Evolutionary conservation across 1,140 invertebrate genomes (phyloP), one percentile per base, ranked within the genome.

Genomic region (Aphaenogaster ashmeadi): DNA sequence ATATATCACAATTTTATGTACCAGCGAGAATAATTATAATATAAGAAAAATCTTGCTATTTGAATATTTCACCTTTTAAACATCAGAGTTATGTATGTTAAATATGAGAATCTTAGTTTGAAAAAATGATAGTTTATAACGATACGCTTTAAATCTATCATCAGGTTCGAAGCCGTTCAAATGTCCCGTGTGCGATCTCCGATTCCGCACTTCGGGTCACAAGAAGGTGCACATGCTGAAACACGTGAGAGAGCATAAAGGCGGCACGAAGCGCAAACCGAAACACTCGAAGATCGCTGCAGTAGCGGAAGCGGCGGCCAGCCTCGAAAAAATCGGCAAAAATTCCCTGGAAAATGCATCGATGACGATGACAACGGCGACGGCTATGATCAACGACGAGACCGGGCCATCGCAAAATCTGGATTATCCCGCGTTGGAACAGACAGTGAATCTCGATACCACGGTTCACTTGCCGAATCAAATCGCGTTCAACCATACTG

Each of bases 151-250:
- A 60, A 67, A 92, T 64, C 60, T 87, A 75, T 86, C 94, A 75
- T 86, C 94, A 94, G 97, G 97, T 62, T 96, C 96, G 2, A 97
- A 97, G 91, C 97, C 97, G 1, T 97, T 97, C 91, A 96, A 96
- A 54, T 98, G 97, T 92, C 92, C 94, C 1, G 94, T 97, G 67
- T 98, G 97, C 93, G 95, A 96, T 44, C 94, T 96, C 36, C 94
- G 95, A 75, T 98, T 98, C 91, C 93, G 97, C 92, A 98, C 97
- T 1, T 96, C 97, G 2, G 97, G 97, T 8, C 97, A 97, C 87
- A 95, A 96, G 47, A 97, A 97, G 89, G 96, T 96, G 36, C 97
- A 98, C 88, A 89, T 96, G 33, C 69, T 95, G 67, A 96, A 96
- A 6, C 97, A 97, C 87, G 95, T 95, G 67, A 96, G 96, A 56